phyloP scores from a whole-genome alignment of 2,888 invertebrate species.

The Autographa gamma region DNA sequence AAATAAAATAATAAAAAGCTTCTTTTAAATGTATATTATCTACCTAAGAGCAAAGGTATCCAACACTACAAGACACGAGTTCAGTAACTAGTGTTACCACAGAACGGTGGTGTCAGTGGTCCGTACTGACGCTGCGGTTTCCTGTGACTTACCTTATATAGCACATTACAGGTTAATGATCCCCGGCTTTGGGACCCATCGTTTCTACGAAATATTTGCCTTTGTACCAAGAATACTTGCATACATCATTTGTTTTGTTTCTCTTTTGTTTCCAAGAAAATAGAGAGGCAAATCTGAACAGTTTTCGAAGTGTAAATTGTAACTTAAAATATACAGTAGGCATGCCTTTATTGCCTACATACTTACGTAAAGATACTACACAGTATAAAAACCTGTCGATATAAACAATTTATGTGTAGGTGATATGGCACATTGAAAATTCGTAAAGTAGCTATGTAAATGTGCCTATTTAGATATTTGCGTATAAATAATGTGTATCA shows the following conservation, averaged over 20 bases:
- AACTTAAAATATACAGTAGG: too few species aligned
- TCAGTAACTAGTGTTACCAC: conserved; percentile 23
- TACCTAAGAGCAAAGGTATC: neutral
- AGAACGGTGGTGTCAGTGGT: conserved; percentile 19
- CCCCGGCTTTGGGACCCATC: conserved; percentile 17
- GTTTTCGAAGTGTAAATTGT: too few species aligned
- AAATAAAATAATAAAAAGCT: too few species aligned
- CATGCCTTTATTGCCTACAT: too few species aligned
- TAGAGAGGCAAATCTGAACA: too few species aligned
- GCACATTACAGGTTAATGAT: conserved; percentile 32
- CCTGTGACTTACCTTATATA: conserved; percentile 17
- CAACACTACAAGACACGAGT: conserved; percentile 3
- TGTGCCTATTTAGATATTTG: neutral
- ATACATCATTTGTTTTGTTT: neutral
- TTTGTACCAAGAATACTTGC: neutral
- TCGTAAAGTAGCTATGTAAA: neutral
- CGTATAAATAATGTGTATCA: neutral
- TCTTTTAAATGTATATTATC: too few species aligned
- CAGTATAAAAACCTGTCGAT: too few species aligned
- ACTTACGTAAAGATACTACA: too few species aligned
- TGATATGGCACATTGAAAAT: neutral
- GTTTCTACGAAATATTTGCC: neutral
- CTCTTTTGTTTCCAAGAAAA: neutral
- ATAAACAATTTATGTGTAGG: too few species aligned
- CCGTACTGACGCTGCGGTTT: conserved; percentile 22